phyloP scores from a whole-genome alignment of 2,888 invertebrate genomes.

The Petrolisthes cinctipes region DNA sequence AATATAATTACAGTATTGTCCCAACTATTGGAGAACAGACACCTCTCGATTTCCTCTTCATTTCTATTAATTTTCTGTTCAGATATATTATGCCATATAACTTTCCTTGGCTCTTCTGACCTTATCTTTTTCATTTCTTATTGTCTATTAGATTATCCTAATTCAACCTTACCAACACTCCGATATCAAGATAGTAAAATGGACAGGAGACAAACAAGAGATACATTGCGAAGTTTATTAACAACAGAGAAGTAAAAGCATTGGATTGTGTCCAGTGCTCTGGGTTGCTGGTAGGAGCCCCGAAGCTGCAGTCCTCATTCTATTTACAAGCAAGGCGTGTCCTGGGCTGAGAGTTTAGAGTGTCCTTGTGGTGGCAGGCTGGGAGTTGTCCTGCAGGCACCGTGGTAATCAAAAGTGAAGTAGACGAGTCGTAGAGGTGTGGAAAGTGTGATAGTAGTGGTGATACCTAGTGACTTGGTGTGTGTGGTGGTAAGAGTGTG shows the following conservation, averaged over 20 bases:
- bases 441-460: background rate
- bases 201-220: background rate
- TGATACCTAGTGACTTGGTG: background rate
- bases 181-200: background rate
- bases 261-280: slow-evolving; percentile 45
- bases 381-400: slow-evolving; percentile 20
- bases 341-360: background rate
- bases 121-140: background rate
- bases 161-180: no score
- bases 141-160: no score
- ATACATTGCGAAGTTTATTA: slow-evolving; percentile 28
- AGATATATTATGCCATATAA: no score
- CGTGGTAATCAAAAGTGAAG: background rate
- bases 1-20: no score
- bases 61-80: no score
- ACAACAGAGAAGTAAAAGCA: slow-evolving; percentile 17
- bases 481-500: slow-evolving; percentile 17
- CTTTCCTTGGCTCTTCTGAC: no score
- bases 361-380: background rate
- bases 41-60: no score
- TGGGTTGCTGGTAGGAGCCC: slow-evolving; percentile 37
- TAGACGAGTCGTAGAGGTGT: background rate
- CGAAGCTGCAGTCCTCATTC: slow-evolving; percentile 30
- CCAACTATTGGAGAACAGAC: no score
- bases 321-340: slow-evolving; percentile 40